A percentile compares a stretch with the other conserved stretches of the same genome.
These are phyloP conservation scores for Ophonus ardosiacus DNA, from an alignment of 2,888 invertebrate species.

Conservation along the genomic window DNA sequence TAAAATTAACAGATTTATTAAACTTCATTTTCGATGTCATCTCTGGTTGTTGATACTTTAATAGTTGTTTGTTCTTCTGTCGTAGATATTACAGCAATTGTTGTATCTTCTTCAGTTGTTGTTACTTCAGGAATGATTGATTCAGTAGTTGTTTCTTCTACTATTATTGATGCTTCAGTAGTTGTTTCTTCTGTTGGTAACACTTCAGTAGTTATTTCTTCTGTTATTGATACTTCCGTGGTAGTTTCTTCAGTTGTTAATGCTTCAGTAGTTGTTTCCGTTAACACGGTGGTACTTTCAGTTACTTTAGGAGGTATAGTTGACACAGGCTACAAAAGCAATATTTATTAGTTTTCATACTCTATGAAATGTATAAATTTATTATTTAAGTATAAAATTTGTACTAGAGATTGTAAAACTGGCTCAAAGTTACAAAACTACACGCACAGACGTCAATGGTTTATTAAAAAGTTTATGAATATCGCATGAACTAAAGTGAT, in stretches of 20 bases:
- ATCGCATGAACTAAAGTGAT: too few relatives aligned
- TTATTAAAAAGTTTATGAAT: too few relatives aligned
- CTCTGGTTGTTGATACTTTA: neutral
- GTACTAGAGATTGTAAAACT: too few relatives aligned
- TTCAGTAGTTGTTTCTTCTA: neutral
- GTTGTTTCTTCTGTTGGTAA: neutral
- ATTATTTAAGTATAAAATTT: too few relatives aligned
- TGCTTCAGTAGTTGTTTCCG: neutral
- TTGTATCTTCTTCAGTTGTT: neutral
- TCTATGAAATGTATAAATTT: too few relatives aligned
- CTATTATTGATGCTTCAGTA: neutral
- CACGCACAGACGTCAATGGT: too few relatives aligned
- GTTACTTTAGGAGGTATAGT: neutral
- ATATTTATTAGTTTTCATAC: too few relatives aligned
- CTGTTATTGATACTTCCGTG: neutral
- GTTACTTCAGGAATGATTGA: neutral
- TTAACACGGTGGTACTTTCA: neutral
- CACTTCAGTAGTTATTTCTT: neutral
- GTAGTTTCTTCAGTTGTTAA: neutral
- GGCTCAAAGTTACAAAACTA: too few relatives aligned
- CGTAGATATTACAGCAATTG: neutral
- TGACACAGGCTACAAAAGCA: too few relatives aligned
- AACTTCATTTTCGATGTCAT: neutral
- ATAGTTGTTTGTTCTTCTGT: neutral
- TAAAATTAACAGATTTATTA: neutral